Evolutionary conservation across 2,888 invertebrate genomes (phyloP).

Genomic region (Pegoplata infirma): DNA sequence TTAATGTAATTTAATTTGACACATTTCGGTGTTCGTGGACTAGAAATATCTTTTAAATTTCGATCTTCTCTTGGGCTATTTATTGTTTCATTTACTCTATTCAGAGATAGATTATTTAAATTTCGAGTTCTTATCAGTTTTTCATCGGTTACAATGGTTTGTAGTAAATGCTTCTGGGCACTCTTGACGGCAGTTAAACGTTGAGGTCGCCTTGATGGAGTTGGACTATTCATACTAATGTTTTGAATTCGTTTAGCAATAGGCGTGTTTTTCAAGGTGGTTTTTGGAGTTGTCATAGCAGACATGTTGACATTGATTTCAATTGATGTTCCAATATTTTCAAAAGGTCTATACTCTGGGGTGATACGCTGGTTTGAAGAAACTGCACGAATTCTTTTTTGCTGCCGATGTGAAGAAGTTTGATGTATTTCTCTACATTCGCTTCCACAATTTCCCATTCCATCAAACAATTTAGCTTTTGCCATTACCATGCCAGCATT

Average conservation of each 20-base stretch:
- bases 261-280: not conserved
- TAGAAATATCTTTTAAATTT: not conserved
- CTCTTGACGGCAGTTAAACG: not conserved
- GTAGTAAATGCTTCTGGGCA: not conserved
- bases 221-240: not conserved
- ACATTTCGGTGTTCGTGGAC: not conserved
- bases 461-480: conserved; percentile 87
- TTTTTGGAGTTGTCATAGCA: not conserved
- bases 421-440: not conserved
- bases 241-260: not conserved
- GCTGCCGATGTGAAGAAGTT: not conserved
- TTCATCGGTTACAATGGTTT: not conserved
- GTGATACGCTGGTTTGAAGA: not conserved
- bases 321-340: not conserved
- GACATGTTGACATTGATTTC: not conserved
- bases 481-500: conserved; percentile 90
- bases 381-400: not conserved
- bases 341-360: not conserved
- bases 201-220: not conserved
- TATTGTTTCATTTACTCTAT: not conserved
- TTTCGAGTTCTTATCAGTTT: not conserved
- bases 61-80: not conserved
- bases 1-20: not conserved
- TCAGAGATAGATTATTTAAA: not conserved
- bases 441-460: conserved; percentile 67